Base-by-base conservation (phyloP, 2,888 invertebrate species). In the Yponomeuta cagnagella region DNA sequence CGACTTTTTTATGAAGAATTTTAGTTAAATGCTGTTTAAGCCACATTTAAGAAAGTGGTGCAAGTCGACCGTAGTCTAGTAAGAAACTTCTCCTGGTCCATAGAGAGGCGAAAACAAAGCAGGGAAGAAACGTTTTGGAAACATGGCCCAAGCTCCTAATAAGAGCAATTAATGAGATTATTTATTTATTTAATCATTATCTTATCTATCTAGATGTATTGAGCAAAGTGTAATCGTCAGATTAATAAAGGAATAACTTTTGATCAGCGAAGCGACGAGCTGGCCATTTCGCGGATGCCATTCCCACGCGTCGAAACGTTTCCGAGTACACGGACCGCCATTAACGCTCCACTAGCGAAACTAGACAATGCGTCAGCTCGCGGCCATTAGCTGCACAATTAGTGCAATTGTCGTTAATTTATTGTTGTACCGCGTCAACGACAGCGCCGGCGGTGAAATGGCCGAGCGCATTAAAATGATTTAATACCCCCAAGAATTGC, bases 391-490 rank as follows among this genome's bases (percentile, higher is more conserved):
- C 86, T 86, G 86, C 85, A 86, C 90, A 90, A 90, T 91, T 92
- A 89, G 85, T 88, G 88, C 90, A 90, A 90, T 90, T 90, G 90
- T 86, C 82, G 85, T 87, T 87, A 90, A 91, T 90, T 88, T 88
- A 90, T 89, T 82, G 84, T 83, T 76, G 82, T 79, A 72, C 77
- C 80, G 81, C 80, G 82, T 83, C 84, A 80, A 77, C 81, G 75
- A 75, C 79, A 78, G 63, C 52, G 72, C 58, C 72, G 70, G 72
- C 76, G 73, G 76, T 74, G 75, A 77, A 78, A 78, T 75, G 74
- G 72, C 74, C 72, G 73, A 12, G 73, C 72, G 75, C 74, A 75
- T 31, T 74, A 76, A 70, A 65, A 76, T 75, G 75, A 76, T 76
- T 76, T 75, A 70, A 73, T 74, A 72, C 33, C 12, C 48, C 48